Conservation (phyloP, 2,888 invertebrate species). For the Hedychridium roseum region DNA sequence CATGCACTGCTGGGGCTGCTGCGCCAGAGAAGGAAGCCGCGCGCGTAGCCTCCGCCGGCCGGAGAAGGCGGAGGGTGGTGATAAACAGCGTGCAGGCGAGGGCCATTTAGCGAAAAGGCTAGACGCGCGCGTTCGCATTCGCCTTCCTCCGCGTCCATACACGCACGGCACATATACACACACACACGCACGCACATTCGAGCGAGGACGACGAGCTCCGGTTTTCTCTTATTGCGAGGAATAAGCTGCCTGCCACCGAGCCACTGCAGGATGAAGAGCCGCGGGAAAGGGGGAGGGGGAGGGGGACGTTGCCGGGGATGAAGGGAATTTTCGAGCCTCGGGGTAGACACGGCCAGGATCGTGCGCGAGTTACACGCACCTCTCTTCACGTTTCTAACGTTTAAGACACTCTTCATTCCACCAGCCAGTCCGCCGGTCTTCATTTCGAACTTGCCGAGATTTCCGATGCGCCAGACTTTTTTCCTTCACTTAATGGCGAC, state of each 20-base stretch:
- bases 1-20: conserved; percentile 32
- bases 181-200: conserved; percentile 16
- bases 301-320: conserved; percentile 19
- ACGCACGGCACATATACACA: conserved; percentile 5
- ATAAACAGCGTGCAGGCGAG: conserved; percentile 36
- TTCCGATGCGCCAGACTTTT: too few species aligned
- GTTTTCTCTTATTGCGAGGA: conserved; percentile 52
- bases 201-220: conserved; percentile 28
- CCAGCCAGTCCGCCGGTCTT: too few species aligned
- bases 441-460: too few species aligned
- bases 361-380: too few species aligned
- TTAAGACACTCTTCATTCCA: too few species aligned
- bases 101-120: conserved; percentile 51
- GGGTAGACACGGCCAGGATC: conserved; percentile 29
- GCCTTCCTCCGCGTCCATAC: conserved; percentile 25
- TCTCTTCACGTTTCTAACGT: too few species aligned
- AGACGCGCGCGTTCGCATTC: conserved; percentile 34
- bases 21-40: background rate
- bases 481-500: too few species aligned
- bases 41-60: background rate
- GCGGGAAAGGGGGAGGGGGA: conserved; percentile 8
- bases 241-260: conserved; percentile 43
- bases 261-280: too few species aligned
- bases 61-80: conserved; percentile 9
- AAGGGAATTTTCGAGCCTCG: conserved; percentile 50